Conservation (phyloP, 2,888 invertebrate species). For the Drosophila meridiana region DNA sequence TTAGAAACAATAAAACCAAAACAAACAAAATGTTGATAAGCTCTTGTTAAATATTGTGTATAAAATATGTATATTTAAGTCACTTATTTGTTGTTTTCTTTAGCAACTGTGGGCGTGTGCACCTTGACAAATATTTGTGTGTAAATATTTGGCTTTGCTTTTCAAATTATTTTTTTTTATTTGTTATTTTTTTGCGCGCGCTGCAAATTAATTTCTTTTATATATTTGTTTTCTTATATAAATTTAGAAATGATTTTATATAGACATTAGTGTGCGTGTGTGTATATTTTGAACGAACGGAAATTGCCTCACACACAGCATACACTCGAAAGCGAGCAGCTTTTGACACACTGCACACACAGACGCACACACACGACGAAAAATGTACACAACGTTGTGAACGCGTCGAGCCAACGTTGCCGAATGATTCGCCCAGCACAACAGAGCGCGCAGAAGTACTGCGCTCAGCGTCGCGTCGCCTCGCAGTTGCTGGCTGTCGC, state of each 20-base stretch:
- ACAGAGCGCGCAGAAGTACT: constrained; percentile 67
- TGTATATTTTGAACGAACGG: constrained; percentile 49
- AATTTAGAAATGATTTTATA: constrained; percentile 75
- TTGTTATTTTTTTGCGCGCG: constrained; percentile 12
- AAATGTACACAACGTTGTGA: constrained; percentile 68
- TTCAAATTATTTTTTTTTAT: not conserved
- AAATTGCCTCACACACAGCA: constrained; percentile 46
- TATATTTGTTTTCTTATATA: constrained; percentile 58
- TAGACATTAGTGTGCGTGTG: constrained; percentile 8
- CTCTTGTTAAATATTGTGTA: constrained; percentile 16
- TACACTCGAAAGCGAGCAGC: constrained; percentile 19
- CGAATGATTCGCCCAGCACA: constrained; percentile 58
- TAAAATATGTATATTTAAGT: constrained; percentile 12
- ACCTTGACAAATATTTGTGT: constrained; percentile 12
- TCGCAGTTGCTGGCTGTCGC: not conserved
- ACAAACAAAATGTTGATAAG: constrained; percentile 18
- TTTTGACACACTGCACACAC: constrained; percentile 26
- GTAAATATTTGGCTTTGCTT: constrained; percentile 31
- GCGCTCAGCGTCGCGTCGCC: constrained; percentile 23
- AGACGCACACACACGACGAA: constrained; percentile 31
- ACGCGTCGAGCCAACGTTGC: constrained; percentile 59
- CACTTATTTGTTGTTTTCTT: constrained; percentile 23
- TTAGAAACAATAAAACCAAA: constrained; percentile 33
- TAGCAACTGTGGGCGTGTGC: constrained; percentile 21
- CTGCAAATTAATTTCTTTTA: constrained; percentile 49